These are phyloP conservation scores for Toxotes jaculatrix DNA, from an alignment of 2,113 vertebrate species.

Conservation along the genomic window DNA sequence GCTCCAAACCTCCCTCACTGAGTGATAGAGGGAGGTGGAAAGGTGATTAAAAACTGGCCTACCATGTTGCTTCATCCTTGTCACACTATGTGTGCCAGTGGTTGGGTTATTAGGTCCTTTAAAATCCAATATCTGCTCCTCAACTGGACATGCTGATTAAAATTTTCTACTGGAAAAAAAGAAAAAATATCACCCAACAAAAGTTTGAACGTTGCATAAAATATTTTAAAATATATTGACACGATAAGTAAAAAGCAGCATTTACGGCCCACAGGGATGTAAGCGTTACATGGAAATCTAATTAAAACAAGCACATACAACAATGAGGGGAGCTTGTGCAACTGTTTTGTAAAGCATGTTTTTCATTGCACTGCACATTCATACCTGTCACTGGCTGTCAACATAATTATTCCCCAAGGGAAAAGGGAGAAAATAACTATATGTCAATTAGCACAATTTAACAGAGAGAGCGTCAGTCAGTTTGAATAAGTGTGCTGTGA, in stretches of 20 bases:
- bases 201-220: not conserved
- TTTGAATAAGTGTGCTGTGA: slow-evolving; percentile 50
- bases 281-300: slow-evolving; percentile 21
- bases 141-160: slow-evolving; percentile 14
- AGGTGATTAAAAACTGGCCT: slow-evolving; percentile 68
- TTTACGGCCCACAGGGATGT: not conserved
- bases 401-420: slow-evolving; percentile 67
- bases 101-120: slow-evolving; percentile 41
- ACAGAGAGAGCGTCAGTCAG: slow-evolving; percentile 46
- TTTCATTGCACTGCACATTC: slow-evolving; percentile 50
- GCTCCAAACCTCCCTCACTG: slow-evolving; percentile 27
- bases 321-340: slow-evolving; percentile 19
- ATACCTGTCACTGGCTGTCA: slow-evolving; percentile 64
- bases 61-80: slow-evolving; percentile 47
- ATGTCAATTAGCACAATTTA: slow-evolving; percentile 72
- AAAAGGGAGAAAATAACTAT: slow-evolving; percentile 53
- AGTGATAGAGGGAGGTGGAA: slow-evolving; percentile 25
- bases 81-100: slow-evolving; percentile 43
- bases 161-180: slow-evolving; percentile 4
- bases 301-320: slow-evolving; percentile 48
- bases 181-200: not conserved
- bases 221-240: not conserved
- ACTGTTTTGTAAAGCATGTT: slow-evolving; percentile 53
- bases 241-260: not conserved
- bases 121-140: slow-evolving; percentile 9